Evolutionary conservation across 2,888 invertebrate species (phyloP).

Genomic region (Catocala sponsa): DNA sequence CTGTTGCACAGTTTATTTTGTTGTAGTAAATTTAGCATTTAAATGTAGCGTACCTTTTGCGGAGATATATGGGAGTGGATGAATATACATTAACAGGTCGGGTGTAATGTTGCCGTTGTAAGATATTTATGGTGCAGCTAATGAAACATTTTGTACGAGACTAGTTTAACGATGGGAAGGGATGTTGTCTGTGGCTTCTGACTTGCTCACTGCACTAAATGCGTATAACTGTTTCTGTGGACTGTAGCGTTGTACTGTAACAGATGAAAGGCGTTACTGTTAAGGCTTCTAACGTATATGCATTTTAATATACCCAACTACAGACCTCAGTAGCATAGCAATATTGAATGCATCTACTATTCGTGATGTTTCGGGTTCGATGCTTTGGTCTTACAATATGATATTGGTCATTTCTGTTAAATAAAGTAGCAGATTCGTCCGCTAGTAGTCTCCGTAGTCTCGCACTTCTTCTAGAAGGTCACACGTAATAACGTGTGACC

Average conservation of each 20-base stretch:
- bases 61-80: slow-evolving; percentile 37
- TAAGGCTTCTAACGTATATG: too few species aligned
- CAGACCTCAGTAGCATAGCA: too few species aligned
- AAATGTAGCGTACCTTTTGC: slow-evolving; percentile 34
- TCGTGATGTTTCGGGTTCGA: too few species aligned
- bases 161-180: slow-evolving; percentile 14
- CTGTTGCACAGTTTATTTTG: slow-evolving; percentile 37
- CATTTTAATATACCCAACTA: too few species aligned
- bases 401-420: too few species aligned
- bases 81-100: slow-evolving; percentile 50
- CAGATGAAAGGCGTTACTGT: too few species aligned
- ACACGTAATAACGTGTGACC: too few species aligned
- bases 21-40: slow-evolving; percentile 32
- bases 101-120: slow-evolving; percentile 24
- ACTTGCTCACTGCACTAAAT: not conserved
- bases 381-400: too few species aligned
- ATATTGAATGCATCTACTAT: too few species aligned
- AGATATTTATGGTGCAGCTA: slow-evolving; percentile 45
- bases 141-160: slow-evolving; percentile 43
- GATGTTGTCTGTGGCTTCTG: slow-evolving; percentile 6
- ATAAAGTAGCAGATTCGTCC: too few species aligned
- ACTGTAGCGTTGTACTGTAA: not conserved
- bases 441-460: too few species aligned
- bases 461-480: too few species aligned
- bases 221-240: not conserved